Evolutionary conservation across 2,888 invertebrate species (phyloP).

Genomic region (Neelides folsomi): DNA sequence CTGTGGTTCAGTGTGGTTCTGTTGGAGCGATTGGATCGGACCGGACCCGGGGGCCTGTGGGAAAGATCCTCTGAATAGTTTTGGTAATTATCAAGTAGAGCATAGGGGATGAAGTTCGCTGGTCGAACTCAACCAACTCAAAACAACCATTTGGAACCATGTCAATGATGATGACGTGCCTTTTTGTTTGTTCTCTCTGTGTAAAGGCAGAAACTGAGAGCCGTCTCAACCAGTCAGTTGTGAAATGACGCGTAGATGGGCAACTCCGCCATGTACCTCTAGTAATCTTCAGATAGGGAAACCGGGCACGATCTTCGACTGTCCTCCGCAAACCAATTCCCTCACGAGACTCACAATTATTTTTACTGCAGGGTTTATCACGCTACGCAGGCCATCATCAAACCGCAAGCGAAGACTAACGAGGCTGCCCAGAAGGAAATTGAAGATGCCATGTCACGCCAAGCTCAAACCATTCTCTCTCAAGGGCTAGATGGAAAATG

Average conservation of each 20-base stretch:
- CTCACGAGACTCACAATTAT: constrained; percentile 1
- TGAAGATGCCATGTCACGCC: constrained; percentile 92
- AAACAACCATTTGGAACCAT: no score
- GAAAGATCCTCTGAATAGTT: no score
- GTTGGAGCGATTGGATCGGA: no score
- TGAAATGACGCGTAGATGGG: constrained; percentile 33
- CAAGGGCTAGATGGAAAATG: constrained; percentile 62
- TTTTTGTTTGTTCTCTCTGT: constrained; percentile 34
- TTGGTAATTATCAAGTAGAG: no score
- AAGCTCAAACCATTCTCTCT: constrained; percentile 86
- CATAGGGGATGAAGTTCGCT: no score
- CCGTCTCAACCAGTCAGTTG: constrained; percentile 31
- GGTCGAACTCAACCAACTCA: no score
- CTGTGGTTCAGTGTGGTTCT: no score
- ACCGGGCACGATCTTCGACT: not conserved
- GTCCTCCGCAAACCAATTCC: constrained; percentile 8
- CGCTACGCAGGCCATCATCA: constrained; percentile 77
- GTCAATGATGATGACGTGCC: constrained; percentile 25
- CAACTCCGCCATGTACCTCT: not conserved
- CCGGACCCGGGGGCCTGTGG: no score
- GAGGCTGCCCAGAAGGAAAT: constrained; percentile 91
- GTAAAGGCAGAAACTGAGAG: constrained; percentile 34
- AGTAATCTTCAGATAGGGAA: not conserved
- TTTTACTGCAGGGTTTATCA: constrained; percentile 53
- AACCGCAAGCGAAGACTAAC: constrained; percentile 88